Evolutionary conservation across 2,888 invertebrate species (phyloP), one percentile per base, ranked within the genome.

Genomic region (Brachycybe producta): DNA sequence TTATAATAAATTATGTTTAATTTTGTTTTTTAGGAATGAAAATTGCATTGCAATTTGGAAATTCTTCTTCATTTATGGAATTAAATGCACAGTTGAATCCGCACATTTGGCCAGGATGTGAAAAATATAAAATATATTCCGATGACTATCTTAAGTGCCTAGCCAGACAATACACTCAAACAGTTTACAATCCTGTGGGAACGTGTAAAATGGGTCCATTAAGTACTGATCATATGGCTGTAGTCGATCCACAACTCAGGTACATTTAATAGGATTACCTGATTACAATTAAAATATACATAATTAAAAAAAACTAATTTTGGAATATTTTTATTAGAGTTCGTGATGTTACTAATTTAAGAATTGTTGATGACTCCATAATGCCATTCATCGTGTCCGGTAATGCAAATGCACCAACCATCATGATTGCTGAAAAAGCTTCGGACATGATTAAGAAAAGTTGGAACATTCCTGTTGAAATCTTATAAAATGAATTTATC

Each of bases 371-470:
- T 62, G 86, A 85, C 27, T 84, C 84, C 59, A 79, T 88, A 57
- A 88, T 88, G 85, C 88, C 88, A 0, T 82, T 82, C 1, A 84
- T 88, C 58, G 80, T 80, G 24, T 84, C 86, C 61, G 88, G 88
- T 5, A 88, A 90, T 62, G 88, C 88, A 1, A 87, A 88, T 65
- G 90, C 88, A 0, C 86, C 88, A 0, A 79, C 81, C 15, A 84
- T 88, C 43, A 88, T 88, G 88, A 84, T 88, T 28, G 88, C 79
- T 0, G 88, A 90, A 62, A 87, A 87, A 64, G 87, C 84, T 5
- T 76, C 87, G 0, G 88, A 90, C 61, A 74, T 88, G 75, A 82
- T 90, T n/a, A n/a, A n/a, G n/a, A n/a, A n/a, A n/a, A n/a, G n/a
- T n/a, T n/a, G n/a, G n/a, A n/a, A n/a, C n/a, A n/a, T n/a, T n/a